Conservation (phyloP, 1,140 invertebrate genomes). For the Elysia chlorotica region DNA sequence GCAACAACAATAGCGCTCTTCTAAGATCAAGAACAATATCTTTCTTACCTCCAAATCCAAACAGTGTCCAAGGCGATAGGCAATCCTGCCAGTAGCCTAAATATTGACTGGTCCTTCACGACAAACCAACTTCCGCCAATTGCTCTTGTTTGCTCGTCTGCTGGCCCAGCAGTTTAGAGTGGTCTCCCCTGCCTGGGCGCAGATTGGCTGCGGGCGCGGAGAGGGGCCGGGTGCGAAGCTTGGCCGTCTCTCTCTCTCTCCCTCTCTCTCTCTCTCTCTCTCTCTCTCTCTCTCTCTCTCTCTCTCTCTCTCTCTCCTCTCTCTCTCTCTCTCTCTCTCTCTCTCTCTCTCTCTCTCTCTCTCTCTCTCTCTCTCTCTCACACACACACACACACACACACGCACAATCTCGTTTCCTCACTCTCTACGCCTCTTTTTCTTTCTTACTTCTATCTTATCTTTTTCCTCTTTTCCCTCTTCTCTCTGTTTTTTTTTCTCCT, state of each 20-base stretch:
- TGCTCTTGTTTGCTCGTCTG: neutral
- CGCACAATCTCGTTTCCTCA: neutral
- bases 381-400: neutral
- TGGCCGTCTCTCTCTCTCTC: constrained; percentile 15
- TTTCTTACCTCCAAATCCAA: too few relatives aligned
- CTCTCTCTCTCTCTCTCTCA: neutral
- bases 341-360: neutral
- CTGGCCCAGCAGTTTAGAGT: neutral
- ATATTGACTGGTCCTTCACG: too few relatives aligned
- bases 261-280: constrained; percentile 6
- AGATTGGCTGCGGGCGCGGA: too few relatives aligned
- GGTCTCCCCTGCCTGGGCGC: too few relatives aligned
- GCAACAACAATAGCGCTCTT: too few relatives aligned
- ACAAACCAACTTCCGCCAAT: too few relatives aligned
- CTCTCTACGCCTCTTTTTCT: neutral
- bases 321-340: neutral
- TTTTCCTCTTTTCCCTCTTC: neutral
- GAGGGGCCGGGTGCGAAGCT: neutral
- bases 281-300: constrained; percentile 13
- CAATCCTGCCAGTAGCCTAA: too few relatives aligned
- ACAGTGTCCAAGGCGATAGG: too few relatives aligned
- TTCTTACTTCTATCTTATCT: neutral
- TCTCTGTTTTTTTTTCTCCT: neutral
- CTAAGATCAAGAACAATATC: too few relatives aligned
- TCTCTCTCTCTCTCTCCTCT: constrained; percentile 4